Evolutionary conservation across 2,797 vertebrate species (phyloP).

Genomic region (Neoniphon sammara): DNA sequence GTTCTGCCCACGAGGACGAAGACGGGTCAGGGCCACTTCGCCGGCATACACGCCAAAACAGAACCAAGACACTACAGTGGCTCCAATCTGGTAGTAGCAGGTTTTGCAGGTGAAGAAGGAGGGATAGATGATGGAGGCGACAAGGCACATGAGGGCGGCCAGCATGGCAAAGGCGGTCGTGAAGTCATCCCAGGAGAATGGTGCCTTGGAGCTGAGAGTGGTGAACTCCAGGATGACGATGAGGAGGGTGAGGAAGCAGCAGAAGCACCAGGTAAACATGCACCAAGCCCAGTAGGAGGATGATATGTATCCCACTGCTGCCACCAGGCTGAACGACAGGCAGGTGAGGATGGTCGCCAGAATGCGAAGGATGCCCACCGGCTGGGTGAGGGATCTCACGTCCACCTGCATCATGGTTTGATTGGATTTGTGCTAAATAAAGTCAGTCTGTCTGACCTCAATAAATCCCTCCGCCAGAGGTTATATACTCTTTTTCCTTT

Average conservation of each 20-base stretch:
- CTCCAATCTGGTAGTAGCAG: conserved; percentile 73
- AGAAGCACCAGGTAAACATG: conserved; percentile 92
- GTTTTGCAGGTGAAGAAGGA: conserved; percentile 61
- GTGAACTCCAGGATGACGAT: conserved; percentile 87
- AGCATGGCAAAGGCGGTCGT: conserved; percentile 87
- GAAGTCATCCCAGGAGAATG: conserved; percentile 90
- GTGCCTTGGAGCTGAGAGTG: conserved; percentile 75
- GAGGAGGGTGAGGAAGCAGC: conserved; percentile 82
- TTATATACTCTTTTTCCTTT: not conserved
- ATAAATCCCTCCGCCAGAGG: not conserved
- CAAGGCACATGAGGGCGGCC: conserved; percentile 84
- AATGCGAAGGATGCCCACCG: conserved; percentile 82
- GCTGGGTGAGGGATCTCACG: conserved; percentile 65
- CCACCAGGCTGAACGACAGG: conserved; percentile 84
- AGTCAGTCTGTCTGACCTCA: not conserved
- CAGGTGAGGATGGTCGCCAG: conserved; percentile 81
- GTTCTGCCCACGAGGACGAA: conserved; percentile 79
- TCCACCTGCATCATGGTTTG: conserved; percentile 65
- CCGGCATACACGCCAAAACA: conserved; percentile 80
- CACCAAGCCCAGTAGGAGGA: conserved; percentile 85
- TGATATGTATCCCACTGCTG: rapidly evolving
- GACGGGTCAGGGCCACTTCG: conserved; percentile 81
- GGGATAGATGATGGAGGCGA: conserved; percentile 86
- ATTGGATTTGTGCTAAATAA: not conserved
- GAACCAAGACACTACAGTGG: conserved; percentile 82